These are phyloP conservation scores for Bufotes viridis DNA, from an alignment of 2,797 vertebrate genomes.

Conservation along the genomic window DNA sequence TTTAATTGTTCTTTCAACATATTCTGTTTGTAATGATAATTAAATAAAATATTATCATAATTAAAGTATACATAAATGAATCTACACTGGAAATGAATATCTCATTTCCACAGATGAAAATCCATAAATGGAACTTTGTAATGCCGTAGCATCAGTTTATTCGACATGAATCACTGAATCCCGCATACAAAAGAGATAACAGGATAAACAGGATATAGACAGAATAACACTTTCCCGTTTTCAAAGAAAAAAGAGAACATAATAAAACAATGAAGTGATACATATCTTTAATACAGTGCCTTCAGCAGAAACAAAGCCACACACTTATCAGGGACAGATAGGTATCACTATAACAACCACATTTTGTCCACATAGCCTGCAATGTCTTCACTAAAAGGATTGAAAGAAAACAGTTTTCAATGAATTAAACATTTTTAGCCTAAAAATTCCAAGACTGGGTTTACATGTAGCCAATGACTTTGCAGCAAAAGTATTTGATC, in stretches of 20 bases:
- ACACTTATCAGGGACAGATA: conserved; percentile 36
- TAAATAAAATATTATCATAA: conserved; percentile 35
- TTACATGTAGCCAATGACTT: no score
- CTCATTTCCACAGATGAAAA: conserved; percentile 5
- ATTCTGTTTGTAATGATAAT: conserved; percentile 22
- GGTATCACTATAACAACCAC: conserved; percentile 19
- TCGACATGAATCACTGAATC: conserved; percentile 35
- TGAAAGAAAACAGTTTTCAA: conserved; percentile 5
- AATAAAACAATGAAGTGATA: conserved; percentile 43
- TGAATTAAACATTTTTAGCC: background rate
- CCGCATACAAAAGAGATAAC: conserved; percentile 37
- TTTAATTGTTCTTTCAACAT: conserved; percentile 14
- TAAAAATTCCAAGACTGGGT: background rate
- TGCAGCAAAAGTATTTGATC: no score
- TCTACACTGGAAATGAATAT: background rate
- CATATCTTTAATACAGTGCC: conserved; percentile 41
- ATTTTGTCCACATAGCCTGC: conserved; percentile 1
- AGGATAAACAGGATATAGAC: conserved; percentile 15
- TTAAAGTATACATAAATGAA: conserved; percentile 31
- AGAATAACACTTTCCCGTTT: conserved; percentile 30
- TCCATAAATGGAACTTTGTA: background rate
- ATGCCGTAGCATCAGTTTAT: conserved; percentile 7
- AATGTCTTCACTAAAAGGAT: conserved; percentile 3
- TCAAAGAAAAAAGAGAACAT: conserved; percentile 32
- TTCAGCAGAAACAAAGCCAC: conserved; percentile 43